phyloP scores from a whole-genome alignment of 2,888 invertebrate species.

The Trissolcus japonicus region DNA sequence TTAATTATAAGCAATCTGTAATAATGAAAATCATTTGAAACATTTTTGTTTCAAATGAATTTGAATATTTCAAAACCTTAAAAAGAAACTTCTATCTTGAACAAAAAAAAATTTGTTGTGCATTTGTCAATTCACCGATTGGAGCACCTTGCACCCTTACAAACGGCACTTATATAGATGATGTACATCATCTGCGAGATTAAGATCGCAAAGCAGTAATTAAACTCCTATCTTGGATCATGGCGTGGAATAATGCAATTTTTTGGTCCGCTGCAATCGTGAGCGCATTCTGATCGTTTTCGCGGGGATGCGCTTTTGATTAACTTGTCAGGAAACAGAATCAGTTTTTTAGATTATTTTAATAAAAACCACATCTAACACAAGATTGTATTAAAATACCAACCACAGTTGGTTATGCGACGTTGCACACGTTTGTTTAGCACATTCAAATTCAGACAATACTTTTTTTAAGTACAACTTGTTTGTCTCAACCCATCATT shows the following conservation, averaged over 20 bases:
- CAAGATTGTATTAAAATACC: neutral
- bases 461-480: neutral
- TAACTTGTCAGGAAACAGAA: neutral
- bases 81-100: neutral
- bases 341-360: neutral
- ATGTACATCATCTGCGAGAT: constrained; percentile 59
- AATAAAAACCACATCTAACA: neutral
- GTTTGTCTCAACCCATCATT: too few relatives aligned
- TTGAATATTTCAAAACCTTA: too few relatives aligned
- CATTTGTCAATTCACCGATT: constrained; percentile 53
- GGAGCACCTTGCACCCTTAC: constrained; percentile 26
- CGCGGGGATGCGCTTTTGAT: neutral
- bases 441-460: neutral
- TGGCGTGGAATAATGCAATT: constrained; percentile 7
- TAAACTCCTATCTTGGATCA: constrained; percentile 54
- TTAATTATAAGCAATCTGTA: too few relatives aligned
- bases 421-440: neutral
- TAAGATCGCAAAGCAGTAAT: constrained; percentile 54
- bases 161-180: constrained; percentile 57
- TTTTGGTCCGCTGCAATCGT: neutral
- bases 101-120: neutral
- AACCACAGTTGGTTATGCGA: neutral
- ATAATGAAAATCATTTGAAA: too few relatives aligned
- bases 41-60: neutral
- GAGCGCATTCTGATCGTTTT: neutral